A percentile compares a stretch with the other conserved stretches of the same genome.
Evolutionary conservation across 2,113 vertebrate genomes (phyloP).

Genomic region (Bathybates hornii): DNA sequence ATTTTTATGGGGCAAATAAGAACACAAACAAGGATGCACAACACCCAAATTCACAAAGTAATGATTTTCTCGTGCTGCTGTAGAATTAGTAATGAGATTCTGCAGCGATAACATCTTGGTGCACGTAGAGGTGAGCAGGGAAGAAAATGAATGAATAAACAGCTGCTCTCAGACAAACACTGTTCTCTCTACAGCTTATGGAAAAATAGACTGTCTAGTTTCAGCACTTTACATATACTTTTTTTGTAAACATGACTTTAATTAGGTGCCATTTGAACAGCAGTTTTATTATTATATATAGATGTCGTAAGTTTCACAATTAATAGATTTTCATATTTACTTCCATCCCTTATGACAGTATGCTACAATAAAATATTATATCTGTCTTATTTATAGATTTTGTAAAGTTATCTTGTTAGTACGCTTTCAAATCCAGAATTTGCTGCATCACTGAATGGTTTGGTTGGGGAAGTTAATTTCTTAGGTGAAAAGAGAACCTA

Average conservation of each 20-base stretch:
- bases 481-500: neutral
- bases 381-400: neutral
- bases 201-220: neutral
- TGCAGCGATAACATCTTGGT: neutral
- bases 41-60: neutral
- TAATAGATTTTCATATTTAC: neutral
- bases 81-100: neutral
- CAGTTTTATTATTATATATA: neutral
- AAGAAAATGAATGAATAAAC: neutral
- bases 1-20: neutral
- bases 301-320: neutral
- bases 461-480: neutral
- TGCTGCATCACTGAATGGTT: neutral
- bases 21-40: neutral
- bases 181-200: neutral
- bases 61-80: conserved; percentile 1
- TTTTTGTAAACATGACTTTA: neutral
- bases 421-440: neutral
- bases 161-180: neutral
- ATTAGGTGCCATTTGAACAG: neutral
- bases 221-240: neutral
- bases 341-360: neutral
- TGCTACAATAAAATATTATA: neutral
- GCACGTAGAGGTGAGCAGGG: neutral
- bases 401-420: neutral